Evolutionary conservation across 2,113 vertebrate genomes (phyloP), one percentile per base, ranked within the genome.

Genomic region (Cyprinodon variegatus): DNA sequence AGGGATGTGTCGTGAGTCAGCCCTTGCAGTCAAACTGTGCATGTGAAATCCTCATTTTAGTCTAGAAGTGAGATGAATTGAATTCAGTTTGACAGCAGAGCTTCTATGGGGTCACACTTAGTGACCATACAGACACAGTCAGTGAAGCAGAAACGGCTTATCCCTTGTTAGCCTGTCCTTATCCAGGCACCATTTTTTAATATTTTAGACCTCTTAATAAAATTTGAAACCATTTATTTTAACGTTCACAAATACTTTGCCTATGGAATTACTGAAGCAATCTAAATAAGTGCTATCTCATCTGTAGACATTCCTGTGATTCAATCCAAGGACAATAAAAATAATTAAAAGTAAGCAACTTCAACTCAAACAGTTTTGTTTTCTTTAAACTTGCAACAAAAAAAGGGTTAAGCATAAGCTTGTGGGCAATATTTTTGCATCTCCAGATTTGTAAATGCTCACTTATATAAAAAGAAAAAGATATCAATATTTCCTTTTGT

Each of bases 61-160:
- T 65, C 64, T 15, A 70, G 40, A 59, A 37, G 15, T 50, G 60
- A 36, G 8, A 13, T 70, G 11, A 64, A 20, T 22, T 57, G 50
- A 15, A 77, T 74, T 75, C 60, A 39, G 13, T 73, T 64, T 75
- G 76, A 80, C 64, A 77, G 20, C 40, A 53, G 40, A 8, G 61
- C 63, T 3, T 53, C 46, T 50, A 15, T 20, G 4, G 15, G 17
- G 48, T 50, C 48, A 50, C 43, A 77, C 59, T 72, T 66, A 62
- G 70, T 64, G 38, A 74, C 12, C 10, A 6, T 41, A 29, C 9
- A 61, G 46, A 41, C 11, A 46, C 9, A 66, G 41, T 70, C 71
- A 64, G 3, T 59, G 40, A 12, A 73, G 68, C 68, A 70, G 17
- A 79, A 39, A n/a, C 29, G n/a, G 39, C 43, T 81, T 76, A 61